These are phyloP conservation scores for Cricetomys ansorgei DNA, from an alignment of 2,113 vertebrate species.

Conservation along the genomic window DNA sequence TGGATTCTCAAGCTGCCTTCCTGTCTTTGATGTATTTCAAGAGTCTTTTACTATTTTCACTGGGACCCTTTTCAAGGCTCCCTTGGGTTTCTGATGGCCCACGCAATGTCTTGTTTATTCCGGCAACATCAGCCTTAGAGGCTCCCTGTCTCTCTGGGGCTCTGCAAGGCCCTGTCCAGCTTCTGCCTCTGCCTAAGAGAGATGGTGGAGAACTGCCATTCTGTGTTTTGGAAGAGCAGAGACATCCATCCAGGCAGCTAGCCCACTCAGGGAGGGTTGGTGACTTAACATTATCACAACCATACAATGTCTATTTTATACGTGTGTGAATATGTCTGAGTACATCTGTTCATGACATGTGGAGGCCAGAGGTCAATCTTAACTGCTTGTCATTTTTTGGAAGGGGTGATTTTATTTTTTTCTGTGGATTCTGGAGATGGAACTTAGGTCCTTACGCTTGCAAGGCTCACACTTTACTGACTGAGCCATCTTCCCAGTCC, in stretches of 20 bases:
- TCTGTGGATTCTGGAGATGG: not conserved
- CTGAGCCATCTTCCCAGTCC: not conserved
- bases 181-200: not conserved
- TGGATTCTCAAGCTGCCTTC: conserved; percentile 38
- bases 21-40: conserved; percentile 62
- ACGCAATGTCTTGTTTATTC: conserved; percentile 38
- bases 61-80: not conserved
- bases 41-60: conserved; percentile 1
- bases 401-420: too few relatives aligned
- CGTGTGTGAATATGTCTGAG: not conserved
- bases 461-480: not conserved
- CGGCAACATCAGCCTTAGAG: not conserved
- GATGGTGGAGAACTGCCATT: not conserved
- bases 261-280: not conserved
- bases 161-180: not conserved
- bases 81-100: not conserved
- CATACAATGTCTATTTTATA: not conserved
- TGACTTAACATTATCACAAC: not conserved
- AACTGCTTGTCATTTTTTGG: not conserved
- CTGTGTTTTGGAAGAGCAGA: not conserved
- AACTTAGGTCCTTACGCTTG: not conserved
- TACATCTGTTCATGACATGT: not conserved
- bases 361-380: not conserved
- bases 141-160: not conserved
- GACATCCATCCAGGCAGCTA: not conserved